Base-by-base conservation (phyloP, 2,888 invertebrate species). In the Platycheirus albimanus region DNA sequence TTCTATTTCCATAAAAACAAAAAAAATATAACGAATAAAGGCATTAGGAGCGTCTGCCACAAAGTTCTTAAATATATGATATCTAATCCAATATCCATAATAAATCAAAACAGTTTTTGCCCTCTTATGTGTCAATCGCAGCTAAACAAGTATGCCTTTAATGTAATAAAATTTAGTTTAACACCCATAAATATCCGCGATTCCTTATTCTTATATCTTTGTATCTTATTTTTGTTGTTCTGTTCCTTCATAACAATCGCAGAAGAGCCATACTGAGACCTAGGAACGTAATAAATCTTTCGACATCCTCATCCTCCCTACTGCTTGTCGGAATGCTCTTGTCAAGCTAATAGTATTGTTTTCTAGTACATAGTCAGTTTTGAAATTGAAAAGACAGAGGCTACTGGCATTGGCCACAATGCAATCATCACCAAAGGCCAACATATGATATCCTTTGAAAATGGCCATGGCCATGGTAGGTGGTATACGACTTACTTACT, bases 371-470 rank as follows among this genome's bases (percentile, higher is more conserved):
- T 56, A 83, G 56, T 51, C 38, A 52, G 69, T 64, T 78, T 74
- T 58, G 83, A 78, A 83, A 83, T 83, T 72, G 83, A 83, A 83
- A 83, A 72, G 83, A 69, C 78, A 74, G 71, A 71, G 81, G 45
- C 15, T 20, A 30, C 64, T 19, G 58, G 67, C 76, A 20, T 43
- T 70, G 83, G 72, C 78, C 83, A 83, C 78, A 78, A 64, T 70
- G 71, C 83, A 67, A 83, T 83, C 72, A 83, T 83, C 83, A 64
- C 74, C 78, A 72, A 43, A 58, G 72, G 69, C 78, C 64, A 78
- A 64, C 64, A 41, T 51, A 83, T 83, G 64, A 78, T 77, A 74
- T 74, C 74, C 69, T 47, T 36, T 71, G 66, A 47, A 52, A 47
- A 52, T 72, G 64, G 36, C 45, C 45, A 52, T 74, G 19, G 61